These are phyloP conservation scores for Ceratoteleas bidentatus DNA, from an alignment of 1,140 invertebrate genomes.

Conservation along the genomic window DNA sequence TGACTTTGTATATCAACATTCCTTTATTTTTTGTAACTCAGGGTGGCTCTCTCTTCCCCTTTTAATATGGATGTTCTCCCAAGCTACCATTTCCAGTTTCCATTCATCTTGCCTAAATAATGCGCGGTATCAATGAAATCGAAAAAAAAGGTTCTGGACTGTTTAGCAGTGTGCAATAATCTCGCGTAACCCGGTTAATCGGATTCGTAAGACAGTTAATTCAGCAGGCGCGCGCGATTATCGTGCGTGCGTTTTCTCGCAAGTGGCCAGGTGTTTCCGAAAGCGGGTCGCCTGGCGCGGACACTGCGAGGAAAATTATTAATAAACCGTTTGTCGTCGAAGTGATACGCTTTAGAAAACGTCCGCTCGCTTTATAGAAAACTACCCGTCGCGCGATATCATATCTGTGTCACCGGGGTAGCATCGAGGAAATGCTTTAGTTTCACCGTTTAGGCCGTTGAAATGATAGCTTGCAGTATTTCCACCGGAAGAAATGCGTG, in stretches of 20 bases:
- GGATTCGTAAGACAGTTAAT: slow-evolving; percentile 44
- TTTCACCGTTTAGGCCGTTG: slow-evolving; percentile 20
- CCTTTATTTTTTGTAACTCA: too few species aligned
- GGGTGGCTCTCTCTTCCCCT: too few species aligned
- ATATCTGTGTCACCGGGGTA: slow-evolving; percentile 32
- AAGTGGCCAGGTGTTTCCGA: slow-evolving; percentile 33
- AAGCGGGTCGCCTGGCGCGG: slow-evolving; percentile 28
- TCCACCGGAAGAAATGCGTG: too few species aligned
- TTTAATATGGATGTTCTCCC: too few species aligned
- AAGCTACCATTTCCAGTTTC: not conserved
- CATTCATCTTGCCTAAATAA: not conserved
- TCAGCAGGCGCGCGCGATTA: slow-evolving; percentile 19
- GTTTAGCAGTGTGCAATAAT: slow-evolving; percentile 32
- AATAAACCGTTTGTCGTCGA: slow-evolving; percentile 39
- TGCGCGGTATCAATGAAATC: slow-evolving; percentile 9
- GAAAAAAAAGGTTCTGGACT: slow-evolving; percentile 40
- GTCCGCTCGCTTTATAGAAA: slow-evolving; percentile 32
- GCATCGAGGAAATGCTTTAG: slow-evolving; percentile 4
- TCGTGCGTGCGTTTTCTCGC: slow-evolving; percentile 30
- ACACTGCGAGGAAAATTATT: slow-evolving; percentile 37
- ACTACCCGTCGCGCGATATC: slow-evolving; percentile 9
- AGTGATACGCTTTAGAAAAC: slow-evolving; percentile 58
- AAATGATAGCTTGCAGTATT: slow-evolving; percentile 2
- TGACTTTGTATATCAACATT: too few species aligned
- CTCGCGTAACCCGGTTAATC: slow-evolving; percentile 53